Evolutionary conservation across 2,113 vertebrate species (phyloP).

Genomic region (Chamaea fasciata): DNA sequence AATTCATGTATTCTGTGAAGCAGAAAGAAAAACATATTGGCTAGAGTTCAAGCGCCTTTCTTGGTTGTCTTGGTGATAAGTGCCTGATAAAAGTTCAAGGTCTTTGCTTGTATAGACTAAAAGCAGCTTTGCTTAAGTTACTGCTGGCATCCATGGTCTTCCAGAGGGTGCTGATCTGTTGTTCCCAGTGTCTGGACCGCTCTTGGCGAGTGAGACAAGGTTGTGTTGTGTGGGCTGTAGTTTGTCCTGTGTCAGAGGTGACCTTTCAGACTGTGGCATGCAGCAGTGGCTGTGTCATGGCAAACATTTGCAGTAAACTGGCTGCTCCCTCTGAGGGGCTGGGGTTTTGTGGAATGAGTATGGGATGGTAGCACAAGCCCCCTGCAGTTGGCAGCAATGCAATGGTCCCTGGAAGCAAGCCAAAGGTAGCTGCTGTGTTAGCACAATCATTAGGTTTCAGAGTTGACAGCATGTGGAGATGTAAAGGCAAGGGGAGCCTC

Average conservation of each 20-base stretch:
- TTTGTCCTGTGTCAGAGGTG: background rate
- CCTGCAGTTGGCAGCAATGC: background rate
- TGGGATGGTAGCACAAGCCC: background rate
- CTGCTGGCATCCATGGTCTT: background rate
- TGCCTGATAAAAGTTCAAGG: conserved; percentile 1
- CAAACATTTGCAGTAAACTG: background rate
- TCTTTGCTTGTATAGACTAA: background rate
- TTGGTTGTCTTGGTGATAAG: conserved; percentile 28
- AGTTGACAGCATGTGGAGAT: background rate
- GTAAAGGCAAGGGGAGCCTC: background rate
- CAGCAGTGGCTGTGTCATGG: background rate
- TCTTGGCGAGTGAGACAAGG: background rate
- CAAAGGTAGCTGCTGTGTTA: background rate
- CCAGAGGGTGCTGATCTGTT: background rate
- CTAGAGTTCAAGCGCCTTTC: background rate
- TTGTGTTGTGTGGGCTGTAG: background rate
- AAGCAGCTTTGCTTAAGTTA: conserved; percentile 2
- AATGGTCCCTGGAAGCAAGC: background rate
- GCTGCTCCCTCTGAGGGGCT: background rate
- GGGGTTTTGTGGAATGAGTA: background rate
- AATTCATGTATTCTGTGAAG: background rate
- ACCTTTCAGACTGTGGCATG: background rate
- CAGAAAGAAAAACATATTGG: conserved; percentile 7
- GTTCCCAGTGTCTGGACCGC: background rate
- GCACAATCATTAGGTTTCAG: background rate